Percentiles rank a stretch among this genome's conserved stretches.
Evolutionary conservation across 1,140 invertebrate species (phyloP).

Genomic region (Habropoda laboriosa): DNA sequence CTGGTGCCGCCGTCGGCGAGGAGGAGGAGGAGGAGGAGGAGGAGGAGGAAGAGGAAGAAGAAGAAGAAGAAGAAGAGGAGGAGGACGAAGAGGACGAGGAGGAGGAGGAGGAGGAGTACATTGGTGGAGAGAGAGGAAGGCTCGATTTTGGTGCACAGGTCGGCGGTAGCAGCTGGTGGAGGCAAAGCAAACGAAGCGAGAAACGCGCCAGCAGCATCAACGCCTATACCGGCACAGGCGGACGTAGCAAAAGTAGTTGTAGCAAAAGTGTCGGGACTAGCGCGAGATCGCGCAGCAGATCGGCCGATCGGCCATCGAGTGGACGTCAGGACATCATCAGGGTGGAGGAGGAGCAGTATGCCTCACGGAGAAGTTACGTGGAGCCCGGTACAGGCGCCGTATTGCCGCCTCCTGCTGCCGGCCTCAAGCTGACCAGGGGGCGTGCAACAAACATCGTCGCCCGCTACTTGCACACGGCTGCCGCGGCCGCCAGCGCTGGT

Average conservation of each 20-base stretch:
- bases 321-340: constrained; percentile 66
- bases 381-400: constrained; percentile 74
- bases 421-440: constrained; percentile 81
- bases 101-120: background rate
- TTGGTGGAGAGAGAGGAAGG: constrained; percentile 22
- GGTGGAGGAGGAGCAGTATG: constrained; percentile 80
- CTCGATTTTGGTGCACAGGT: constrained; percentile 64
- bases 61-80: constrained; percentile 31
- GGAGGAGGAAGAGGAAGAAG: constrained; percentile 49
- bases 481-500: constrained; percentile 72
- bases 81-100: constrained; percentile 11
- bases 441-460: constrained; percentile 70
- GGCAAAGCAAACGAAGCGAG: constrained; percentile 9
- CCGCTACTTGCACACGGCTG: constrained; percentile 77
- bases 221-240: constrained; percentile 48
- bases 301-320: constrained; percentile 58
- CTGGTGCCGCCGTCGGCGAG: constrained; percentile 52
- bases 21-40: constrained; percentile 50
- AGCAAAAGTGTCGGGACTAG: constrained; percentile 46
- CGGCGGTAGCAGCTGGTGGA: constrained; percentile 62
- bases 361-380: constrained; percentile 72
- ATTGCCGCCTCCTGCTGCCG: constrained; percentile 57
- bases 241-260: constrained; percentile 44
- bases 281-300: constrained; percentile 59
- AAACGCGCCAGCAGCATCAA: constrained; percentile 14